Conservation (phyloP, 2,113 vertebrate species). For the Puntigrus tetrazona region DNA sequence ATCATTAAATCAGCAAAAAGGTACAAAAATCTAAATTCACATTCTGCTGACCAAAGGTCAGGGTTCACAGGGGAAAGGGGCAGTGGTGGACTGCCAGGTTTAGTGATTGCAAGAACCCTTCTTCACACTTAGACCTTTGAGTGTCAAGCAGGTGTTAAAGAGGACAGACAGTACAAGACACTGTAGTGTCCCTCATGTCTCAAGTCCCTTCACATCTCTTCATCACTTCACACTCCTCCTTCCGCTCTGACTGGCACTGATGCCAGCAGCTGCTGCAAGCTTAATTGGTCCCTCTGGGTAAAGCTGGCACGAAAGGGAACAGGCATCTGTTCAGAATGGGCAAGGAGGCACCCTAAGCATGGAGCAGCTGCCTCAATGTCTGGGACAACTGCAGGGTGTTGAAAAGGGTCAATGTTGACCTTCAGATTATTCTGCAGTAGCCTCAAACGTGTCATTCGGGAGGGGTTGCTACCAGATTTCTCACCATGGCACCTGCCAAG, state of each 20-base stretch:
- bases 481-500: neutral
- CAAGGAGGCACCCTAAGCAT: constrained; percentile 62
- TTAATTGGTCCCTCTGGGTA: constrained; percentile 78
- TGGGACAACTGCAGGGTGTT: constrained; percentile 30
- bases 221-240: constrained; percentile 26
- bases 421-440: constrained; percentile 20
- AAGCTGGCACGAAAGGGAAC: constrained; percentile 54
- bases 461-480: constrained; percentile 22
- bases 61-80: constrained; percentile 54
- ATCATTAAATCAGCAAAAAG: neutral
- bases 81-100: constrained; percentile 23
- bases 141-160: constrained; percentile 55
- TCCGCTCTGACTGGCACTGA: constrained; percentile 53
- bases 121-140: constrained; percentile 38
- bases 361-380: constrained; percentile 61
- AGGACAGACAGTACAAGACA: constrained; percentile 29
- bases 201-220: constrained; percentile 22
- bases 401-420: constrained; percentile 7
- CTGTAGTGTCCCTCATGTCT: constrained; percentile 21
- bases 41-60: constrained; percentile 19
- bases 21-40: neutral
- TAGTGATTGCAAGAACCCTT: constrained; percentile 38
- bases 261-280: constrained; percentile 69
- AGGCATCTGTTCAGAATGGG: constrained; percentile 70
- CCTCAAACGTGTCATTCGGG: neutral